These are phyloP conservation scores for Holacanthus passer DNA, from an alignment of 2,113 vertebrate species.

Conservation along the genomic window DNA sequence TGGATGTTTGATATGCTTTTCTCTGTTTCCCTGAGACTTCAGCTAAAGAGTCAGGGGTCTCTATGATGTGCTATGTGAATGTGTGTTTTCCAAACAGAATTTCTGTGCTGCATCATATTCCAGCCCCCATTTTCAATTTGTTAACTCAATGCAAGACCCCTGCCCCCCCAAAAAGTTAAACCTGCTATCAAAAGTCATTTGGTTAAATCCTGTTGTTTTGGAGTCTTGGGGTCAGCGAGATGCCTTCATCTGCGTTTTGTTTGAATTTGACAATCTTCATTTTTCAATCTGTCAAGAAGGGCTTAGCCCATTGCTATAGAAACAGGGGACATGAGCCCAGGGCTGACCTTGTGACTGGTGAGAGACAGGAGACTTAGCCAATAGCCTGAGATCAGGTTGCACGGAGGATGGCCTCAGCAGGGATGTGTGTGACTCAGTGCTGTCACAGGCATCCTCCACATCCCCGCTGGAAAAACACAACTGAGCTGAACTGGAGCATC, in stretches of 20 bases:
- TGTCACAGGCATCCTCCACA: slow-evolving; percentile 73
- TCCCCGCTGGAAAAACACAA: slow-evolving; percentile 71
- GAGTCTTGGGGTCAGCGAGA: slow-evolving; percentile 57
- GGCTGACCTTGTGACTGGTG: slow-evolving; percentile 77
- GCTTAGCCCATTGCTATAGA: slow-evolving; percentile 72
- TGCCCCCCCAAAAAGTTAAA: slow-evolving; percentile 15
- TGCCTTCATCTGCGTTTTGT: slow-evolving; percentile 62
- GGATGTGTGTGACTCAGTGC: slow-evolving; percentile 74
- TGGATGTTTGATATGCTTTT: slow-evolving; percentile 66
- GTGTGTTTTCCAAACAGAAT: slow-evolving; percentile 58
- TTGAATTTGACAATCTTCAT: slow-evolving; percentile 69
- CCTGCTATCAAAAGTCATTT: slow-evolving; percentile 26
- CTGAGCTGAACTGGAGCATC: slow-evolving; percentile 71
- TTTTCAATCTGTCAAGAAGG: slow-evolving; percentile 61
- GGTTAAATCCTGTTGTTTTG: slow-evolving; percentile 34
- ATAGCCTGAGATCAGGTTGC: slow-evolving; percentile 80
- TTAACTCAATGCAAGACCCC: slow-evolving; percentile 14
- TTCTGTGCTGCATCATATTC: slow-evolving; percentile 47
- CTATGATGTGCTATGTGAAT: slow-evolving; percentile 61
- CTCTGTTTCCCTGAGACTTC: slow-evolving; percentile 60
- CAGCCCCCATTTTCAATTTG: slow-evolving; percentile 22
- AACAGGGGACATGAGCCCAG: slow-evolving; percentile 71
- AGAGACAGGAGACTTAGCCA: slow-evolving; percentile 70
- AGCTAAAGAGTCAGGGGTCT: slow-evolving; percentile 40
- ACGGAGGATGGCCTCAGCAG: slow-evolving; percentile 69